Evolutionary conservation across 2,113 vertebrate genomes (phyloP).

Genomic region (Numida meleagris): DNA sequence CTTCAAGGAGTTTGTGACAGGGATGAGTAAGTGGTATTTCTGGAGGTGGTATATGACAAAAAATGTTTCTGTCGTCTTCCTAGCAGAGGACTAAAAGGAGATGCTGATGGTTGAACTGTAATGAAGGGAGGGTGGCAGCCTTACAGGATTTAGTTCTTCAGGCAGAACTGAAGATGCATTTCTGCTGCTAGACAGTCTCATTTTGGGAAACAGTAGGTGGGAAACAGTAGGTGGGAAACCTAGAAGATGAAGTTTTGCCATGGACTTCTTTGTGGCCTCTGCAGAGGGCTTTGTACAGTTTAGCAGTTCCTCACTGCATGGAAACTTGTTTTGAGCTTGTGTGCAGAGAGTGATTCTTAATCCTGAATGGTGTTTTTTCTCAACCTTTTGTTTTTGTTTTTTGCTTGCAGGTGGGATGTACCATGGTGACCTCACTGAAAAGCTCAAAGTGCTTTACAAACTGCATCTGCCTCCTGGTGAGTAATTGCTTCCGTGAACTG

Average conservation of each 20-base stretch:
- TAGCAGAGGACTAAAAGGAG: not conserved
- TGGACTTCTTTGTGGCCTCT: not conserved
- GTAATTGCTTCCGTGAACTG: not conserved
- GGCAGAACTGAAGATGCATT: not conserved
- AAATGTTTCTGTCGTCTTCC: not conserved
- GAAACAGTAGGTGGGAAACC: not conserved
- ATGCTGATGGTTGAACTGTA: not conserved
- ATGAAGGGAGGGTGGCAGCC: not conserved
- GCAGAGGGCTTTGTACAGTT: not conserved
- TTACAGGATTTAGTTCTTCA: not conserved
- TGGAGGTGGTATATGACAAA: not conserved
- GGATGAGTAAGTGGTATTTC: slow-evolving; percentile 85
- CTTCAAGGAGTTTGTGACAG: slow-evolving; percentile 97
- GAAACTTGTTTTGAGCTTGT: not conserved
- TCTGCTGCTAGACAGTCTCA: not conserved
- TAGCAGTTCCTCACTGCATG: not conserved
- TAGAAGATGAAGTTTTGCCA: not conserved
- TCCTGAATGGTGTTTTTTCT: not conserved
- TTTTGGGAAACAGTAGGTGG: not conserved
- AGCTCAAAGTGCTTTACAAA: slow-evolving; percentile 95
- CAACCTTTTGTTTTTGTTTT: not conserved
- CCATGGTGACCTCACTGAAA: slow-evolving; percentile 95
- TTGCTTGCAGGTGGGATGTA: slow-evolving; percentile 89
- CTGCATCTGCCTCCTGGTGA: slow-evolving; percentile 94
- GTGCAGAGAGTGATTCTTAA: not conserved